Evolutionary conservation across 2,888 invertebrate species (phyloP), one percentile per base, ranked within the genome.

Genomic region (Spilosoma lubricipeda): DNA sequence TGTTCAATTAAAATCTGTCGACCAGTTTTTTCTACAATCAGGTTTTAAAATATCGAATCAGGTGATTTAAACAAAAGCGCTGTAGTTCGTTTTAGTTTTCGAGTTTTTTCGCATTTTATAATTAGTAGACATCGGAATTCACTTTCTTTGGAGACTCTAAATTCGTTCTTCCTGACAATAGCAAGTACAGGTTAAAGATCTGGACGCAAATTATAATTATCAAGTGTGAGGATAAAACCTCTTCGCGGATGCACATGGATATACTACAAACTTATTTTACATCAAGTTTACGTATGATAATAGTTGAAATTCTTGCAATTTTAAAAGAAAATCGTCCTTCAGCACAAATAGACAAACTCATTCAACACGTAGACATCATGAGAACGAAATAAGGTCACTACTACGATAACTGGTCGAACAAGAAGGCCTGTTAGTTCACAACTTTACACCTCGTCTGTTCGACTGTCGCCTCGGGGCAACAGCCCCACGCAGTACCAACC

Each of bases 381-480:
- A 18, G 3, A 59, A 36, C 20, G 39, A n/a, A 59, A 70, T 23
- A 63, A 45, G 39, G 20, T 63, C 30, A 63, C 30, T 11, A 42
- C 42, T 13, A 2, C 20, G 33, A 30, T 3, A 52, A 69, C 65
- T 36, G 65, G 33, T 69, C 64, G 1, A 30, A 42, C 56, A 30
- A 66, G 33, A 66, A n/a, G 36, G 27, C 52, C 39, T 42, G 65
- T 73, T 66, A 70, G 1, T 65, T 70, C 65, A 70, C 73, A 65
- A 70, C 4, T 66, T 70, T 59, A 70, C 73, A 66, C 70, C 70
- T 73, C 66, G 73, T 56, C 73, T 66, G 73, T 70, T 42, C 30
- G 70, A 52, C 45, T 65, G 71, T 65, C 73, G 56, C 70, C 70
- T n/a, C 70, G 39, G 48, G 73, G 30, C 70, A 63, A 59, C 70